A percentile compares a stretch with the other conserved stretches of the same genome.
Evolutionary conservation across 2,888 invertebrate species (phyloP).

Genomic region (Caenorhabditis sinica): DNA sequence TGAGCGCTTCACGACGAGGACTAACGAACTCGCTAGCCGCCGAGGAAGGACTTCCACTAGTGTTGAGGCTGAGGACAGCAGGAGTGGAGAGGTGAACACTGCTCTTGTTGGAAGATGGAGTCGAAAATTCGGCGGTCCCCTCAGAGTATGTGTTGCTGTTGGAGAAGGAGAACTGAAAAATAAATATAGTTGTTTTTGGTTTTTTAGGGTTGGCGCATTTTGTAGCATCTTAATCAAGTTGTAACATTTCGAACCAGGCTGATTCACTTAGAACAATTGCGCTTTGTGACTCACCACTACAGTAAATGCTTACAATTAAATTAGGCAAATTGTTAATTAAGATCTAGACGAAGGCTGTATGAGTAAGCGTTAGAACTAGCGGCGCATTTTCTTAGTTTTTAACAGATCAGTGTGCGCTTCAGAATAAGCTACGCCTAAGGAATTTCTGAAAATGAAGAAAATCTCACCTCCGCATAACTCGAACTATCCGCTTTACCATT

Average conservation of each 20-base stretch:
- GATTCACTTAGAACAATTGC: not conserved
- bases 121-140: constrained; percentile 37
- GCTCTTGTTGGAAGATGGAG: constrained; percentile 45
- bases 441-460: no score
- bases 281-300: not conserved
- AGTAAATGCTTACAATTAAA: not conserved
- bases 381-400: no score
- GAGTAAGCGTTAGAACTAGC: no score
- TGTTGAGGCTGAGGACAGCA: constrained; percentile 47
- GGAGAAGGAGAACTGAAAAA: constrained; percentile 53
- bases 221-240: not conserved
- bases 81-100: constrained; percentile 35
- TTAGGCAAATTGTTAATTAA: not conserved
- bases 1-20: constrained; percentile 77
- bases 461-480: constrained; percentile 47
- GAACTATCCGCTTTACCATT: constrained; percentile 38
- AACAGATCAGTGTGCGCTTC: no score
- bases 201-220: no score
- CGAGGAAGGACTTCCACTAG: constrained; percentile 22
- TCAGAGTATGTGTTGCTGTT: constrained; percentile 59
- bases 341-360: no score
- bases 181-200: not conserved
- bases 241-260: not conserved
- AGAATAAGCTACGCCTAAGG: no score
- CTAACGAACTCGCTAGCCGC: constrained; percentile 55